Conservation (phyloP, 2,888 invertebrate genomes). For the Drosophila quinaria region DNA sequence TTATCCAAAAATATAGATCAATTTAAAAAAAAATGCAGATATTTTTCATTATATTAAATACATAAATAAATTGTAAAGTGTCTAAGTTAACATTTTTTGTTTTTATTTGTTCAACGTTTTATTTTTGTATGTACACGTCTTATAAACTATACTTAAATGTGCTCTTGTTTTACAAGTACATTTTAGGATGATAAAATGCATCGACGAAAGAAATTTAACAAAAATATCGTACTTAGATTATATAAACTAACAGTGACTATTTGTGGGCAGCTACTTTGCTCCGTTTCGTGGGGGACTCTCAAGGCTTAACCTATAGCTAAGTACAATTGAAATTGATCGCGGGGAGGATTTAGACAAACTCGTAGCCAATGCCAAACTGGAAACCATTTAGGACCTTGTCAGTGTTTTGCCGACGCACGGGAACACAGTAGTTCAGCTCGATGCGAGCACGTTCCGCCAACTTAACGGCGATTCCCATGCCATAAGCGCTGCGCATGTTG, state of each 20-base stretch:
- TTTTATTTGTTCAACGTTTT: constrained; percentile 27
- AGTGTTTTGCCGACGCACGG: constrained; percentile 88
- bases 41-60: no score
- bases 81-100: constrained; percentile 23
- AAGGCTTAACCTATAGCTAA: constrained; percentile 48
- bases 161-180: constrained; percentile 51
- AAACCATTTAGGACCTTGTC: constrained; percentile 90
- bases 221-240: constrained; percentile 27
- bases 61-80: background rate
- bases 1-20: background rate
- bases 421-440: constrained; percentile 97
- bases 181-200: constrained; percentile 68
- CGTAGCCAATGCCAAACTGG: constrained; percentile 94
- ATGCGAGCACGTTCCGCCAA: constrained; percentile 94
- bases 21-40: background rate
- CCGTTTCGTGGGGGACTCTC: constrained; percentile 44
- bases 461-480: constrained; percentile 93
- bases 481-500: constrained; percentile 90
- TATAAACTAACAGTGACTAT: constrained; percentile 36
- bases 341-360: constrained; percentile 88
- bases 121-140: constrained; percentile 64
- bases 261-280: constrained; percentile 22
- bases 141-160: constrained; percentile 57
- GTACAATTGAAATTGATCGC: constrained; percentile 29
- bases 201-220: constrained; percentile 59